Evolutionary conservation across 1,140 invertebrate genomes (phyloP).

Genomic region (Diploscapter pachys): DNA sequence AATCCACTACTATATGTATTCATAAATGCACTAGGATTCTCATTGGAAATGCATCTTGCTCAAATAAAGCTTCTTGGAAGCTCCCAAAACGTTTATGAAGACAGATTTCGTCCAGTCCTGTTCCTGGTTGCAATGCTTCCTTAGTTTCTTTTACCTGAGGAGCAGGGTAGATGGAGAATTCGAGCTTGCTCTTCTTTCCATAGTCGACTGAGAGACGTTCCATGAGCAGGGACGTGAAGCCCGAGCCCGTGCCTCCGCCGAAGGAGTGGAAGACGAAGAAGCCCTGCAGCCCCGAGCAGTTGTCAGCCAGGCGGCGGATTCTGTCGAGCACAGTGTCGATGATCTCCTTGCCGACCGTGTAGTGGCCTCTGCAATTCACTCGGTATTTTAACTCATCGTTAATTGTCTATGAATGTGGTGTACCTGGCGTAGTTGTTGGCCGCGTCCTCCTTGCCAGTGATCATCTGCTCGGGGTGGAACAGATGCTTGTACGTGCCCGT

Average conservation of each 20-base stretch:
- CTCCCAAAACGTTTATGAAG: too few relatives aligned
- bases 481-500: conserved; percentile 58
- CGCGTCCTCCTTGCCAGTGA: conserved; percentile 73
- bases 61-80: too few relatives aligned
- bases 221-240: conserved; percentile 73
- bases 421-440: conserved; percentile 73
- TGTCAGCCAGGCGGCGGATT: conserved; percentile 76
- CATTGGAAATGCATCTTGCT: too few relatives aligned
- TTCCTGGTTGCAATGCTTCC: not conserved
- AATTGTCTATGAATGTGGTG: conserved; percentile 82
- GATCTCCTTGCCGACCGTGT: conserved; percentile 77
- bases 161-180: conserved; percentile 78
- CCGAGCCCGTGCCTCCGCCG: conserved; percentile 73
- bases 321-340: conserved; percentile 70
- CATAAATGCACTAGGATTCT: too few relatives aligned
- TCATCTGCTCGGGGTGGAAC: conserved; percentile 62
- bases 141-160: conserved; percentile 60
- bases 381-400: conserved; percentile 4
- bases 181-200: conserved; percentile 74
- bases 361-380: conserved; percentile 69
- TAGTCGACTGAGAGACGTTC: conserved; percentile 71
- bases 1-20: too few relatives aligned
- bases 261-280: conserved; percentile 86
- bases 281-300: conserved; percentile 77
- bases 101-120: too few relatives aligned